Percentiles rank a stretch among this genome's conserved stretches.
These are phyloP conservation scores for Mastacembelus armatus DNA, from an alignment of 2,797 vertebrate genomes.

Conservation along the genomic window DNA sequence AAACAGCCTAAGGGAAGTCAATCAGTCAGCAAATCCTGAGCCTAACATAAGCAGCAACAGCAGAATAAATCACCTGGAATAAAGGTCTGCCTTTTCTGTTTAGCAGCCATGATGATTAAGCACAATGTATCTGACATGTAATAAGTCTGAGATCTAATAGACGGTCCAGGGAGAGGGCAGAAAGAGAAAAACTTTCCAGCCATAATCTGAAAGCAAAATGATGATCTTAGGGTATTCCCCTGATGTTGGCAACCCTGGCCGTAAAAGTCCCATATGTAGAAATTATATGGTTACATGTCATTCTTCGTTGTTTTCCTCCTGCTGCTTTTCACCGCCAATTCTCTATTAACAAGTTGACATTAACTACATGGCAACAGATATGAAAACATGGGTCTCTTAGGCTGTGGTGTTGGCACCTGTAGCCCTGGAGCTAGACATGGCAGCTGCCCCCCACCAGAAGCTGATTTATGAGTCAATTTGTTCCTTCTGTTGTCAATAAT, in stretches of 20 bases:
- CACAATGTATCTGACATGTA: slow-evolving; percentile 36
- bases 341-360: no score
- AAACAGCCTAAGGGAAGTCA: slow-evolving; percentile 39
- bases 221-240: no score
- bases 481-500: slow-evolving; percentile 45
- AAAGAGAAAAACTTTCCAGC: slow-evolving; percentile 17
- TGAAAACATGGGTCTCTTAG: background rate
- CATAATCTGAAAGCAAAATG: no score
- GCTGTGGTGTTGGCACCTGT: background rate
- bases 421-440: slow-evolving; percentile 8
- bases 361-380: background rate
- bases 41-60: slow-evolving; percentile 18
- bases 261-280: no score
- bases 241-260: no score
- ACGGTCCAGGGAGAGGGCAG: slow-evolving; percentile 18
- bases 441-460: slow-evolving; percentile 10
- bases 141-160: slow-evolving; percentile 46
- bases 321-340: background rate
- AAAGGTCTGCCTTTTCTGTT: slow-evolving; percentile 40
- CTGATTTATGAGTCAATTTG: slow-evolving; percentile 58
- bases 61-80: slow-evolving; percentile 54
- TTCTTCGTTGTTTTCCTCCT: background rate
- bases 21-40: slow-evolving; percentile 45
- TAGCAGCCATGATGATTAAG: slow-evolving; percentile 49
- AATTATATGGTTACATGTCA: background rate